Conservation (phyloP, 2,888 invertebrate genomes). For the Pherbina coryleti region DNA sequence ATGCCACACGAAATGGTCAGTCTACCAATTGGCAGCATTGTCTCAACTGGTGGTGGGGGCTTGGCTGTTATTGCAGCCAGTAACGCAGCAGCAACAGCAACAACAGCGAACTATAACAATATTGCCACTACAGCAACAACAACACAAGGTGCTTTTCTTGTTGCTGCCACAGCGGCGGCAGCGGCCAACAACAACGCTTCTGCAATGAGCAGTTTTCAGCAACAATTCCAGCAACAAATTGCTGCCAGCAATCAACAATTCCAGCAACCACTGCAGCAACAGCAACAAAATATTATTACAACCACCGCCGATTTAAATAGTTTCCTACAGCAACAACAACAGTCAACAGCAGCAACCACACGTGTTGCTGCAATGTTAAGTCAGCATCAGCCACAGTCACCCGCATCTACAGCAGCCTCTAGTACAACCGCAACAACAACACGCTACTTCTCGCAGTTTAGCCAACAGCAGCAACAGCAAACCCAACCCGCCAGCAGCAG, state of each 20-base stretch:
- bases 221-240: slow-evolving; percentile 55
- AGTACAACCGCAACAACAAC: slow-evolving; percentile 48
- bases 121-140: slow-evolving; percentile 3
- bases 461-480: slow-evolving; percentile 46
- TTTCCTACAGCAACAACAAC: slow-evolving; percentile 41
- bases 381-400: slow-evolving; percentile 31
- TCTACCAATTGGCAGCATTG: slow-evolving; percentile 62
- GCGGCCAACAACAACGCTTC: slow-evolving; percentile 51
- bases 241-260: slow-evolving; percentile 52
- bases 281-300: slow-evolving; percentile 47
- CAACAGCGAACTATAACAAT: slow-evolving; percentile 36
- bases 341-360: slow-evolving; percentile 14
- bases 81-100: slow-evolving; percentile 27
- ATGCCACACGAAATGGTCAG: slow-evolving; percentile 69
- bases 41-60: slow-evolving; percentile 57
- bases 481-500: slow-evolving; percentile 48
- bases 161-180: slow-evolving; percentile 47
- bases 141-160: slow-evolving; percentile 53
- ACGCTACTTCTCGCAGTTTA: slow-evolving; percentile 61
- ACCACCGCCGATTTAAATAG: slow-evolving; percentile 43
- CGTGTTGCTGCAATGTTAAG: slow-evolving; percentile 30
- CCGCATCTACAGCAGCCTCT: slow-evolving; percentile 26
- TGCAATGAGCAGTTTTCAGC: slow-evolving; percentile 53
- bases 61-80: slow-evolving; percentile 48
- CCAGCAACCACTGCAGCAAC: slow-evolving; percentile 52